Conservation (phyloP, 2,888 invertebrate genomes). For the Clusia tigrina region DNA sequence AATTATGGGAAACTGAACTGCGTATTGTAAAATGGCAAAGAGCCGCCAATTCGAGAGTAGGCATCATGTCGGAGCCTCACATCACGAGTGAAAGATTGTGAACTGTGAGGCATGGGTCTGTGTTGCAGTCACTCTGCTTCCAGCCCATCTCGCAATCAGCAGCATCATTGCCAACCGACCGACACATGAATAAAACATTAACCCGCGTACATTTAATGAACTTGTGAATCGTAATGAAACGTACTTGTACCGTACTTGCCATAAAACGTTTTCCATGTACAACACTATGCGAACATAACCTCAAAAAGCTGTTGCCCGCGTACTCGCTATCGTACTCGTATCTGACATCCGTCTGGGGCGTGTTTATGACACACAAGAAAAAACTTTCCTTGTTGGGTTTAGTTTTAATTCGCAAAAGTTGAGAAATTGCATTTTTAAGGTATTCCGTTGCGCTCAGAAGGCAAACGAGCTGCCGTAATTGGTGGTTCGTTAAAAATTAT, state of each 20-base stretch:
- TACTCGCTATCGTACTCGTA: not conserved
- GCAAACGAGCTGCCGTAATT: not conserved
- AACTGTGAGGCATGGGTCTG: no score
- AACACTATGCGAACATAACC: constrained; percentile 2
- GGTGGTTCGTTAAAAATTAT: not conserved
- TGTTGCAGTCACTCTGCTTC: no score
- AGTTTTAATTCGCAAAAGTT: not conserved
- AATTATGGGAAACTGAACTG: not conserved
- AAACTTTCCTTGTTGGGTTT: not conserved
- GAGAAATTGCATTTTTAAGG: not conserved
- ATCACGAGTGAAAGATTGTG: no score
- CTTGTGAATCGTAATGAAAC: not conserved
- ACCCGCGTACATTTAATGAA: not conserved
- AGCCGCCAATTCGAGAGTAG: not conserved
- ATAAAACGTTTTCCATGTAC: no score
- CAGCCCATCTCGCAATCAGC: no score
- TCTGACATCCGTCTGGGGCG: not conserved
- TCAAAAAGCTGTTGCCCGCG: not conserved
- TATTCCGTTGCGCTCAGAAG: not conserved
- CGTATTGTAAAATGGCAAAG: not conserved
- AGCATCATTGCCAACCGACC: no score
- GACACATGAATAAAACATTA: constrained; percentile 20
- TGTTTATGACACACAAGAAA: not conserved
- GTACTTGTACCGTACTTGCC: no score
- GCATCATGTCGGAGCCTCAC: not conserved